phyloP scores from a whole-genome alignment of 30 jellyfish, hydroid and myxozoan genomes.

The Sanderia malayensis region DNA sequence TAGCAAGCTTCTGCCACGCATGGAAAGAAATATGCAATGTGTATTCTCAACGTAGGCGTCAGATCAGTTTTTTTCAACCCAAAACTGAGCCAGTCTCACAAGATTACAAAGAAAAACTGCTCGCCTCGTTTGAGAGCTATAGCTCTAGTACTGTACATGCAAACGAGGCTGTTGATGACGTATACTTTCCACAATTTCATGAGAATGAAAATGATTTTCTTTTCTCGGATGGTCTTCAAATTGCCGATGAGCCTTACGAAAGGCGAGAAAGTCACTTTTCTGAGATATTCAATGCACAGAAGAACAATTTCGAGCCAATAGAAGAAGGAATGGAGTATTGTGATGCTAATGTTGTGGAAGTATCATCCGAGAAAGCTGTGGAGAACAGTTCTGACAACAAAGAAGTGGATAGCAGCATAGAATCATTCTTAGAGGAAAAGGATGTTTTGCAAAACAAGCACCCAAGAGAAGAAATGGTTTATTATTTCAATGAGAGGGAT shows the following conservation, averaged over 20 bases:
- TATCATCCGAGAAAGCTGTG: conserved; percentile 42
- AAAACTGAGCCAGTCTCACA: not conserved
- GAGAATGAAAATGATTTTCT: conserved; percentile 26
- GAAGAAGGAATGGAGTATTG: conserved; percentile 25
- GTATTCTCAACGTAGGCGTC: not conserved
- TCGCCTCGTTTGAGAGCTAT: conserved; percentile 58
- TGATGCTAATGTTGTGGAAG: conserved; percentile 33
- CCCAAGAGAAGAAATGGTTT: not conserved
- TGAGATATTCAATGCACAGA: conserved; percentile 58
- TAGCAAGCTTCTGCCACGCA: conserved; percentile 30
- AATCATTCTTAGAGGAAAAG: not conserved
- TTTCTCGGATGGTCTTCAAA: conserved; percentile 10
- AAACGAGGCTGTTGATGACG: conserved; percentile 23
- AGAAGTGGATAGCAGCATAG: not conserved
- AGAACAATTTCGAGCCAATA: conserved; percentile 44
- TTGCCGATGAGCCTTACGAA: too few relatives aligned
- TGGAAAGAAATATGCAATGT: conserved; percentile 27
- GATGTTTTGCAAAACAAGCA: not conserved
- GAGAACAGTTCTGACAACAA: not conserved
- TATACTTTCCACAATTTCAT: conserved; percentile 43
- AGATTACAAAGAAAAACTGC: conserved; percentile 43
- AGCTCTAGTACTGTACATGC: conserved; percentile 17
- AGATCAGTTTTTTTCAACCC: conserved; percentile 4
- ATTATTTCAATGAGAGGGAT: not conserved
- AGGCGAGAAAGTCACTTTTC: conserved; percentile 37